Base-by-base conservation (phyloP, 92 coral and sea anemone genomes). In the Isaurus tuberculatus region DNA sequence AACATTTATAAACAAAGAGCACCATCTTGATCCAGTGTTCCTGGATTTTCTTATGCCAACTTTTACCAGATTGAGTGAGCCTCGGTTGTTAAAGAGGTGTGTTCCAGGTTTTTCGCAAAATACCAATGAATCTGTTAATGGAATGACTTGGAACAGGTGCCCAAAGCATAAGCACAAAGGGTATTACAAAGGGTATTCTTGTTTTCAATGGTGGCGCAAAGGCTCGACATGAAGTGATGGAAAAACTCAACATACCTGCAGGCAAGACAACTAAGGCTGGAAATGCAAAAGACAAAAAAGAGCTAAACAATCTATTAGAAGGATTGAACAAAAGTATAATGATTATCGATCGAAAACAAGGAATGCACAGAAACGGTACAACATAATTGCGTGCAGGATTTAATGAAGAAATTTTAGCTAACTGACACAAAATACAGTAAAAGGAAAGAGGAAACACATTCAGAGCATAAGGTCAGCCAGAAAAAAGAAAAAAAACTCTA, bases 81-180 rank as follows among this genome's bases (percentile, higher is more conserved):
- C 43, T 13, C 63, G 63, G 48, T 57, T 84, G 19, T 22, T 84
- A 25, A 78, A 72, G 80, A 14, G 70, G 68, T 83, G 80, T 68
- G 43, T 70, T 40, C 86, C 86, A 30, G 86, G 86, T 44, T 55
- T 70, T 70, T n/a, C n/a, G n/a, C n/a, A n/a, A n/a, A n/a, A n/a
- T n/a, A 79, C 31, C 31, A 83, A 83, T 46, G 80, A 83, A 57
- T 70, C 79, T 37, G 79, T 70, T 4, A 83, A 83, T 83, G 61
- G 53, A 16, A 43, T 83, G 65, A 34, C 65, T 17, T 83, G 86
- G 86, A 83, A 70, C 86, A 69, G 79, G 58, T 83, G 80, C 74
- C 86, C 86, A 14, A 83, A 83, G 63, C 86, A 83, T 65, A 37
- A 53, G 25, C 58, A 83, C 9, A 83, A 68, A 83, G 86, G 71